Evolutionary conservation across 1,140 invertebrate genomes (phyloP).

Genomic region (Odontomachus brunneus): DNA sequence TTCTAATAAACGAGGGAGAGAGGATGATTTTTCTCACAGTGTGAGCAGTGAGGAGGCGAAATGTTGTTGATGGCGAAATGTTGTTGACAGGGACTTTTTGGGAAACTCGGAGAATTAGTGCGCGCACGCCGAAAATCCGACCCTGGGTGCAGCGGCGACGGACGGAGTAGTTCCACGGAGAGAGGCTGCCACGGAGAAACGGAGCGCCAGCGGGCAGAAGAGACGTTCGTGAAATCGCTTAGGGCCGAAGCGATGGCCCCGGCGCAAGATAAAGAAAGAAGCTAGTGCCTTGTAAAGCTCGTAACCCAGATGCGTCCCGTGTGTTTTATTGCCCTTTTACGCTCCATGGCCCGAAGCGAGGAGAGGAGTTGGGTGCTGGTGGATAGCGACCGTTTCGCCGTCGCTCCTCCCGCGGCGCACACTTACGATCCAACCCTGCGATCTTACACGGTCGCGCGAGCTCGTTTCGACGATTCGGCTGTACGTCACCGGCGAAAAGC

Average conservation of each 20-base stretch:
- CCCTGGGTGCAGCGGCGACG: slow-evolving; percentile 4
- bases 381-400: slow-evolving; percentile 39
- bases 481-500: slow-evolving; percentile 32
- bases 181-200: slow-evolving; percentile 15
- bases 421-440: neutral
- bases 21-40: too few relatives aligned
- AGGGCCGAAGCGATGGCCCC: slow-evolving; percentile 65
- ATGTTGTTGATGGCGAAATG: too few relatives aligned
- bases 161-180: slow-evolving; percentile 38
- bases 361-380: slow-evolving; percentile 9
- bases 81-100: too few relatives aligned
- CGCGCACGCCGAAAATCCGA: neutral
- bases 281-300: slow-evolving; percentile 79
- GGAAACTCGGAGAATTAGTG: too few relatives aligned
- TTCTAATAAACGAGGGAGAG: too few relatives aligned
- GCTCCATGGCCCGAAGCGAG: slow-evolving; percentile 12
- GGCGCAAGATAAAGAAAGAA: slow-evolving; percentile 76
- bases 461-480: slow-evolving; percentile 46
- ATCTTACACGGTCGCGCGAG: slow-evolving; percentile 27
- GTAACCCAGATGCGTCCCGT: slow-evolving; percentile 83
- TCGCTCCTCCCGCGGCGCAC: slow-evolving; percentile 27
- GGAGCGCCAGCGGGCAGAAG: slow-evolving; percentile 11
- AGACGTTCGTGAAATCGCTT: slow-evolving; percentile 72
- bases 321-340: slow-evolving; percentile 83
- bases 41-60: too few relatives aligned